Base-by-base conservation (phyloP, 2,888 invertebrate species). In the Hemithea aestivaria region DNA sequence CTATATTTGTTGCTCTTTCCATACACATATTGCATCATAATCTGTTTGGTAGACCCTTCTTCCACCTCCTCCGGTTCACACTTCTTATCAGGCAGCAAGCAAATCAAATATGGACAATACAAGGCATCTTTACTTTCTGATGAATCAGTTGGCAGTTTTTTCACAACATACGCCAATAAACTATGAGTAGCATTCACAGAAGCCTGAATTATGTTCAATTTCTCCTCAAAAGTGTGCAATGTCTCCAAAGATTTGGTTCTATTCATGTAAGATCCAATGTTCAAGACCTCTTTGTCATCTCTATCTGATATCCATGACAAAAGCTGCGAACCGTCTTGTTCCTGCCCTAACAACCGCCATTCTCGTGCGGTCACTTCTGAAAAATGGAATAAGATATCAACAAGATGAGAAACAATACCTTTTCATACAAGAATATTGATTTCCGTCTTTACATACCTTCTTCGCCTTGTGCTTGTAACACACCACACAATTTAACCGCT, bases 271-370 rank as follows among this genome's bases (percentile, higher is more conserved):
- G 90, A 77, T 0, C 93, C 93, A 45, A 93, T 88, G 39, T 76
- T 74, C 22, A 78, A 62, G 6, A 77, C 65, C 41, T 82, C 77
- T 36, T 66, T 67, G 7, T 48, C 58, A 16, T 62, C 58, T 34
- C 42, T 59, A 24, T 62, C 63, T 25, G 82, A 78, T 29, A 81
- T 74, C 94, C 94, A 95, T 12, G 92, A 90, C 20, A 94, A 87
- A 16, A 95, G 69, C 60, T 94, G 85, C 0, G 90, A 90, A 1
- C 93, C 93, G 70, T 94, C 92, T 70, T 92, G 92, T 66, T 95
- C 95, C 73, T 95, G 94, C 0, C 95, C 94, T 49, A 95, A 75
- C 36, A 95, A 83, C 40, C 94, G 91, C 94, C 94, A 94, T 84
- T 94, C 93, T 51, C 91, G 89, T 1, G 92, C 91, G 65, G 89